A percentile compares a stretch with the other conserved stretches of the same genome.
Evolutionary conservation across 2,888 invertebrate species (phyloP).

Genomic region (Ophonus ardosiacus): DNA sequence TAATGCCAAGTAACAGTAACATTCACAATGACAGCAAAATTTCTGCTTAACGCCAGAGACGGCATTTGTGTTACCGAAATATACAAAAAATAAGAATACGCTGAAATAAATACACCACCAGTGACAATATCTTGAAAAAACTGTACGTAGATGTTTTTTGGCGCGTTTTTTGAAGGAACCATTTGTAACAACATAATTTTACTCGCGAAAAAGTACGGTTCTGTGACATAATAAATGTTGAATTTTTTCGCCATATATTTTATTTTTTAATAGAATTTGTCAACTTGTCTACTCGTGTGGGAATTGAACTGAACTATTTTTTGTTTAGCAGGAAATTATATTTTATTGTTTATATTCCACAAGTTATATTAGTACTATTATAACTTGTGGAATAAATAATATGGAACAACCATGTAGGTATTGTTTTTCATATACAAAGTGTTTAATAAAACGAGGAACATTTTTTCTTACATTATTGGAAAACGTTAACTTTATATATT

Average conservation of each 20-base stretch:
- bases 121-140: constrained; percentile 1
- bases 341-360: neutral
- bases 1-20: neutral
- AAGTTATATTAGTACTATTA: neutral
- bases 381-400: too few relatives aligned
- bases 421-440: neutral
- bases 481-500: neutral
- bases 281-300: neutral
- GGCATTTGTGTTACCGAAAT: neutral
- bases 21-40: constrained; percentile 18
- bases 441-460: neutral
- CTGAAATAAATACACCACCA: neutral
- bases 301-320: neutral
- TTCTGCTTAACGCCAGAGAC: neutral
- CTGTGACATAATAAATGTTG: neutral
- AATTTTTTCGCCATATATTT: neutral
- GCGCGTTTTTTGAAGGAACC: neutral
- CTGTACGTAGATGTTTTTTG: neutral
- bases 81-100: neutral
- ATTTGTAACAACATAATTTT: constrained; percentile 8
- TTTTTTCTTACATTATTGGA: neutral
- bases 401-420: too few relatives aligned
- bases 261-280: neutral
- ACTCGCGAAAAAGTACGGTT: constrained; percentile 16
- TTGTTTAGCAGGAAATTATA: neutral